Evolutionary conservation across 2,888 invertebrate genomes (phyloP), one percentile per base, ranked within the genome.

Genomic region (Ophion obscuratus): DNA sequence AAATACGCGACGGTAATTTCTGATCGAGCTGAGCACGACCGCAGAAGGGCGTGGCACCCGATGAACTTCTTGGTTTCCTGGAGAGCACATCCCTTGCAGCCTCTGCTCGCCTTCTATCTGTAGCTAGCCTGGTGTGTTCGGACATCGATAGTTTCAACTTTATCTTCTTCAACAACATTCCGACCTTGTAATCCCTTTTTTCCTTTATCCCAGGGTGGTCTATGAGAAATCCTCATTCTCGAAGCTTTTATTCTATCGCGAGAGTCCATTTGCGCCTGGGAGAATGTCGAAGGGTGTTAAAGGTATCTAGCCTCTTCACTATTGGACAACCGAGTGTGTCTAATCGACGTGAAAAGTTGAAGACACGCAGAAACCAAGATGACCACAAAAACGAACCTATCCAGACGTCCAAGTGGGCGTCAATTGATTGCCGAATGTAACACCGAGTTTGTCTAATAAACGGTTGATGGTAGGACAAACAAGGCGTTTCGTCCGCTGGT

Each of bases 391-490:
- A 74, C 24, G 11, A 5, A 75, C 73, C 53, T 53, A 7, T 68
- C 74, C 78, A 71, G 77, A 83, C 68, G 76, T 84, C 59, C 71
- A 83, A 84, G 57, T 47, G 62, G 20, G 70, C 40, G 77, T 89
- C 89, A 92, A 92, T 91, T 92, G 91, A 93, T 92, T 91, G 90
- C 90, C 92, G 91, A 91, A 92, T 92, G 91, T 92, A 92, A 92
- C 92, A 90, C 90, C 90, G 57, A 57, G 90, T 89, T 89, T 91
- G 89, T 90, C 90, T 91, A 88, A 89, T 91, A 92, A 92, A 91
- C 91, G 92, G 91, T 93, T 93, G 93, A 93, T 93, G 92, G 93
- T 91, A 87, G 76, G 87, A 90, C 92, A 93, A 94, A 93, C 93
- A 93, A 93, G 92, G 90, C 92, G 89, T 89, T 88, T 89, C 40